Conservation (phyloP, 2,797 vertebrate species). For the Lates japonicus region DNA sequence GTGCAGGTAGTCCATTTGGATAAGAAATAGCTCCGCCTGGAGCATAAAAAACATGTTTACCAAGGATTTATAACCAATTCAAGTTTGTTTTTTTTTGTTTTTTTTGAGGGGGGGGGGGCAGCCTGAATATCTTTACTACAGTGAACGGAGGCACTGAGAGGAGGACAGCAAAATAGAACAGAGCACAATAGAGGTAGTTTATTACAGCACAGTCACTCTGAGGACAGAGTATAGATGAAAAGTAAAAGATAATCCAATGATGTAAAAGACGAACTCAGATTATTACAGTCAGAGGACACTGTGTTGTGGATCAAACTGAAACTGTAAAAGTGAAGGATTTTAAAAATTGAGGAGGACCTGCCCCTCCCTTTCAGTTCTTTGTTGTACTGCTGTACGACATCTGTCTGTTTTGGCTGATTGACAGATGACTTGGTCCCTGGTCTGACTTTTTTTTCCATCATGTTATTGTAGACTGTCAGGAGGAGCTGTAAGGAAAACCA, state of each 20-base stretch:
- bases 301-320: too few species aligned
- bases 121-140: constrained; percentile 61
- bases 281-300: too few species aligned
- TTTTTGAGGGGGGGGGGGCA: not conserved
- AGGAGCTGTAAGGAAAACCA: too few species aligned
- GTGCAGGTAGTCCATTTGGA: constrained; percentile 59
- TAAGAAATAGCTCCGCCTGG: constrained; percentile 60
- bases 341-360: too few species aligned
- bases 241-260: not conserved
- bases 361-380: too few species aligned
- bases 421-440: too few species aligned
- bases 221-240: not conserved
- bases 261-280: too few species aligned
- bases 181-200: not conserved
- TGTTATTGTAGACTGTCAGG: too few species aligned
- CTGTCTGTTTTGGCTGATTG: too few species aligned
- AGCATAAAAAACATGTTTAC: constrained; percentile 60
- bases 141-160: constrained; percentile 16
- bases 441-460: too few species aligned
- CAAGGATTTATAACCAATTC: constrained; percentile 68
- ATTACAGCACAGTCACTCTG: not conserved
- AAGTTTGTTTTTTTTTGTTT: constrained; percentile 19
- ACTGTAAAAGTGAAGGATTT: too few species aligned
- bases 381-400: too few species aligned
- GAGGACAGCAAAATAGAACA: not conserved